Base-by-base conservation (phyloP, 2,797 vertebrate species). In the Hephaestus fuliginosus region DNA sequence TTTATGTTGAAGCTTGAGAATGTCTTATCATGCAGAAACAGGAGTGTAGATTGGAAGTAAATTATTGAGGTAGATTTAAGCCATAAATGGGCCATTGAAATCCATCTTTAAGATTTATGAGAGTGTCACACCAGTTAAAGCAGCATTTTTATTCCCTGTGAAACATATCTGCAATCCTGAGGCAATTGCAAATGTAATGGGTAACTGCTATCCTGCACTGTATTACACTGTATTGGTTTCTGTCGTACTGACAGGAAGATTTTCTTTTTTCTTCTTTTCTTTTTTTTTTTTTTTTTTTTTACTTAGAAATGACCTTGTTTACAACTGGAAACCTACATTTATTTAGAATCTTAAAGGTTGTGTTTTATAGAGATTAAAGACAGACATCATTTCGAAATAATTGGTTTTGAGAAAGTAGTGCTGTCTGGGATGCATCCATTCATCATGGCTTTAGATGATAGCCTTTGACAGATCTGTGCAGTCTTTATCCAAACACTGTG, bases 1-100 rank as follows among this genome's bases (percentile, higher is more conserved):
- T 78, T 84, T 74, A 78, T 67, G 73, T 79, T 49, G 61, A 69
- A 79, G 65, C 78, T 44, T 13, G 67, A 68, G 52, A 65, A 68
- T 53, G 74, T 58, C 81, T 89, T 92, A 91, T 92, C 91, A 53
- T 64, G 65, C 81, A 86, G 88, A 83, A 89, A 85, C 88, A 90
- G 87, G 46, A 66, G 58, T 63, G 67, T 56, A 86, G 87, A 88
- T 92, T 87, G 84, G 36, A 65, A 66, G 74, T 86, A 90, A 90
- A 86, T 91, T 69, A 91, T 78, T 80, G 49, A 78, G 69, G 75
- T 84, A 65, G 74, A 83, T 90, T 91, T 80, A 52, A 58, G 70
- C 57, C 79, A 71, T 89, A 89, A 92, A 88, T 69, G 81, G 78
- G 17, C 55, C 49, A n/a, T 65, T 85, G 52, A 67, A 89, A 83